phyloP scores from a whole-genome alignment of 2,888 invertebrate species.

The Miltochrista miniata region DNA sequence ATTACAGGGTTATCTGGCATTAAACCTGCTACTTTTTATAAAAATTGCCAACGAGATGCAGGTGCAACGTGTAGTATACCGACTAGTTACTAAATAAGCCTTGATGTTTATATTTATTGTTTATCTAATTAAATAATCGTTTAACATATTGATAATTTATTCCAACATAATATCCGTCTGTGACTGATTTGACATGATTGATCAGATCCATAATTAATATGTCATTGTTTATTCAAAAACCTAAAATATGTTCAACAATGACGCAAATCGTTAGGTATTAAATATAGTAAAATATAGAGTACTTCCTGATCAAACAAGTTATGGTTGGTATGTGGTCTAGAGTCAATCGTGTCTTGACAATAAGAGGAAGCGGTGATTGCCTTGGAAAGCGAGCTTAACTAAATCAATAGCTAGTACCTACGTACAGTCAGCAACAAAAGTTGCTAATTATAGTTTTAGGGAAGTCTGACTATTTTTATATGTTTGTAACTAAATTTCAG shows the following conservation, averaged over 20 bases:
- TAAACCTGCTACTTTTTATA: too few relatives aligned
- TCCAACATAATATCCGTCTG: slow-evolving; percentile 1
- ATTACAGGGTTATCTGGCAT: too few relatives aligned
- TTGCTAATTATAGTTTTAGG: too few relatives aligned
- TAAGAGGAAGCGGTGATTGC: slow-evolving; percentile 35
- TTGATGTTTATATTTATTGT: neutral
- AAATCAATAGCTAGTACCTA: neutral
- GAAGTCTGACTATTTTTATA: too few relatives aligned
- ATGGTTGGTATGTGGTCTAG: slow-evolving; percentile 23
- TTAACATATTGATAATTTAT: neutral
- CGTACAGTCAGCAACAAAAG: too few relatives aligned
- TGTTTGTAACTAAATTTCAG: too few relatives aligned
- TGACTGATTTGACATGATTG: slow-evolving; percentile 11
- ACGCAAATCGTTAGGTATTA: slow-evolving; percentile 27
- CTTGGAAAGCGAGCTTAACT: slow-evolving; percentile 26
- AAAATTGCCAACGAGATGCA: too few relatives aligned
- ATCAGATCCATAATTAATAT: slow-evolving; percentile 14
- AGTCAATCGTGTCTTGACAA: slow-evolving; percentile 26
- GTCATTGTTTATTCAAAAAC: slow-evolving; percentile 25
- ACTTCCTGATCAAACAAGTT: slow-evolving; percentile 44
- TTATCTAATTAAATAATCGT: neutral
- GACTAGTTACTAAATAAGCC: too few relatives aligned
- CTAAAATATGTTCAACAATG: slow-evolving; percentile 28
- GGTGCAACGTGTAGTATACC: too few relatives aligned
- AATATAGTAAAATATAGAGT: slow-evolving; percentile 33